Conservation (phyloP, 2,888 invertebrate species). For the Labia minor region DNA sequence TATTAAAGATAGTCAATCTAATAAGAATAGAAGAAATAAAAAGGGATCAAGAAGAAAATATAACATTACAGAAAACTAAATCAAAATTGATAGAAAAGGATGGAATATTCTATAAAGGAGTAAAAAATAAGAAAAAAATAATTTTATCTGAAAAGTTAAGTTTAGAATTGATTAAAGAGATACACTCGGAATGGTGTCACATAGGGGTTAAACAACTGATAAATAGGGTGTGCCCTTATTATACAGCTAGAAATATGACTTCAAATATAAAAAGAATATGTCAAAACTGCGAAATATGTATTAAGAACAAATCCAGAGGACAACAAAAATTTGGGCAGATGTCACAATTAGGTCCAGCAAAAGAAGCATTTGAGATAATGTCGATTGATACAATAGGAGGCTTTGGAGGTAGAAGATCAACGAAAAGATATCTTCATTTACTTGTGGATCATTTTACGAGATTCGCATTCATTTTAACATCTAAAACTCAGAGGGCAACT, state of each 20-base stretch:
- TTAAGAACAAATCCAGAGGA: conserved; percentile 30
- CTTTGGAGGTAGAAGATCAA: conserved; percentile 28
- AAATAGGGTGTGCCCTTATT: conserved; percentile 21
- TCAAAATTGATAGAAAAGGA: conserved; percentile 23
- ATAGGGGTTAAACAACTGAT: conserved; percentile 25
- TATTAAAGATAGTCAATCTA: conserved; percentile 24
- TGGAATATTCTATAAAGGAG: conserved; percentile 24
- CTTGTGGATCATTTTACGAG: conserved; percentile 29
- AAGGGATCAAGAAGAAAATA: conserved; percentile 25
- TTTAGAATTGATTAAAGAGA: conserved; percentile 23
- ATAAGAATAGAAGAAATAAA: conserved; percentile 23
- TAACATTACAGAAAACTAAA: conserved; percentile 20
- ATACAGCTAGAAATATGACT: conserved; percentile 25
- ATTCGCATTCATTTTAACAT: conserved; percentile 29
- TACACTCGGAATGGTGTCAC: conserved; percentile 24
- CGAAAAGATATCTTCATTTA: conserved; percentile 31
- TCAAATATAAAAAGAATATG: conserved; percentile 27
- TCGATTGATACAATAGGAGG: conserved; percentile 31
- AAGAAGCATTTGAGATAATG: conserved; percentile 29
- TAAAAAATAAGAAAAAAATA: conserved; percentile 26
- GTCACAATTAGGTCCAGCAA: conserved; percentile 30
- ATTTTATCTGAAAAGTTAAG: conserved; percentile 26
- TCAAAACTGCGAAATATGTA: conserved; percentile 27
- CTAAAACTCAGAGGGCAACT: conserved; percentile 28
- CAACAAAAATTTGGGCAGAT: conserved; percentile 27